phyloP scores from a whole-genome alignment of 2,888 invertebrate genomes.

The Chrysina gloriosa region DNA sequence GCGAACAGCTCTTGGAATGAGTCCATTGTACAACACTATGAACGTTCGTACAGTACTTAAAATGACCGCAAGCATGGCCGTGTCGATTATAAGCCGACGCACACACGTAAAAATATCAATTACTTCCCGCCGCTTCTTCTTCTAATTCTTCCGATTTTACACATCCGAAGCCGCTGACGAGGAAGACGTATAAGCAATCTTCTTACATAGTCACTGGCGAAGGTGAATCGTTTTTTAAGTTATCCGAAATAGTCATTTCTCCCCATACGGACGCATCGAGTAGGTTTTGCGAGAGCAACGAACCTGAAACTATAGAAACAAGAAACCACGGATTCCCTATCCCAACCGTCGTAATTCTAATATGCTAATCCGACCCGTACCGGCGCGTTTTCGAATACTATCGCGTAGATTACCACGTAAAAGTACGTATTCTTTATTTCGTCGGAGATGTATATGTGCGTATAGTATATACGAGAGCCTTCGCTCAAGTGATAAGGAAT shows the following conservation, averaged over 20 bases:
- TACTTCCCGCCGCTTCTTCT: neutral
- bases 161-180: no score
- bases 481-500: conserved; percentile 51
- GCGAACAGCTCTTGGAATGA: conserved; percentile 65
- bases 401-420: conserved; percentile 16
- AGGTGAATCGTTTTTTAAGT: neutral
- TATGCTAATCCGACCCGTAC: conserved; percentile 1
- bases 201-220: neutral
- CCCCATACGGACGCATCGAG: neutral
- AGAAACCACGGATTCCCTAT: conserved; percentile 30
- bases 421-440: conserved; percentile 1
- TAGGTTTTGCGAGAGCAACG: conserved; percentile 21
- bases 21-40: conserved; percentile 63
- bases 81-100: conserved; percentile 49
- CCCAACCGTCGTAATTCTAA: conserved; percentile 14
- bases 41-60: conserved; percentile 50
- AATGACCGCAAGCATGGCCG: conserved; percentile 53
- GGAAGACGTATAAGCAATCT: neutral
- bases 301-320: conserved; percentile 32
- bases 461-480: conserved; percentile 20
- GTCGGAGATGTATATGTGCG: neutral
- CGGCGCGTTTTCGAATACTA: conserved; percentile 2
- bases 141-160: neutral
- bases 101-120: conserved; percentile 37
- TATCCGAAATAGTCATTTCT: conserved; percentile 23